Percentiles rank a stretch among this genome's conserved stretches.
Evolutionary conservation across 2,113 vertebrate genomes (phyloP).

Genomic region (Lophotis ruficrista): DNA sequence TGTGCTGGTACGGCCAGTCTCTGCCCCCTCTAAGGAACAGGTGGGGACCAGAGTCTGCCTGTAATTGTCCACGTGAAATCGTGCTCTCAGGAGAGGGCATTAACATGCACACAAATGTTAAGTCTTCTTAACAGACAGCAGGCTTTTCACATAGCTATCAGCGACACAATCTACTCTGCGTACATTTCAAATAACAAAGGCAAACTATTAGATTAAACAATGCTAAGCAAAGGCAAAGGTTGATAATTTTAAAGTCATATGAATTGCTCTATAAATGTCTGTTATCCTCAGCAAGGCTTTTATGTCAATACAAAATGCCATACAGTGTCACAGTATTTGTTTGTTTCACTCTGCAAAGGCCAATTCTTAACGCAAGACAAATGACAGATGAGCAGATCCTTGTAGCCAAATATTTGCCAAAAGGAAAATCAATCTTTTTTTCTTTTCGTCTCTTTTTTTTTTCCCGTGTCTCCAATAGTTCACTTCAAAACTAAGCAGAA

Average conservation of each 20-base stretch:
- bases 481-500: neutral
- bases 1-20: neutral
- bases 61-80: neutral
- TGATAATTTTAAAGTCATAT: constrained; percentile 24
- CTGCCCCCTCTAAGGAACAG: neutral
- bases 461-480: neutral
- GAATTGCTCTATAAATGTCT: constrained; percentile 54
- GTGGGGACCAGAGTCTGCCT: neutral
- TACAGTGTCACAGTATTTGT: constrained; percentile 1
- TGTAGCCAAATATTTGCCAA: constrained; percentile 49
- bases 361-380: constrained; percentile 43
- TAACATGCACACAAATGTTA: neutral
- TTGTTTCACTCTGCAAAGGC: constrained; percentile 43
- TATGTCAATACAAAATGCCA: constrained; percentile 44
- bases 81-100: neutral
- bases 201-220: neutral
- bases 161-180: neutral
- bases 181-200: neutral
- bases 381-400: constrained; percentile 31
- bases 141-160: neutral
- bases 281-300: constrained; percentile 33
- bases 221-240: constrained; percentile 22
- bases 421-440: constrained; percentile 26
- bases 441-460: neutral
- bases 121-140: neutral